phyloP scores from a whole-genome alignment of 2,113 vertebrate species.

The Labeo catla region DNA sequence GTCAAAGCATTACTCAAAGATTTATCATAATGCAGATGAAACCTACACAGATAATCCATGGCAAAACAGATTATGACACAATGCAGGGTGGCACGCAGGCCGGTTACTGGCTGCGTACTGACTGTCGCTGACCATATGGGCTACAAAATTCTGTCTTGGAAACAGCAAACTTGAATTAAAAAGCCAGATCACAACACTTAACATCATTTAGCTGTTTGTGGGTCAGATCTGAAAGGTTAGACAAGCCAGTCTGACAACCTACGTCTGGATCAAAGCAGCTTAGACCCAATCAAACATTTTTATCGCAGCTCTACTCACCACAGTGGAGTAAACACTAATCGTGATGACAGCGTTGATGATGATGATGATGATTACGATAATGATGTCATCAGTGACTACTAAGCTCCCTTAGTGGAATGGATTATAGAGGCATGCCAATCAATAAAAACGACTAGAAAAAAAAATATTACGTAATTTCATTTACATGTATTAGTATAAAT shows the following conservation, averaged over 20 bases:
- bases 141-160: neutral
- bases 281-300: neutral
- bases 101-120: neutral
- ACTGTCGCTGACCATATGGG: neutral
- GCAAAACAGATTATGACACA: constrained; percentile 27
- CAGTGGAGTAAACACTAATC: constrained; percentile 5
- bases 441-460: neutral
- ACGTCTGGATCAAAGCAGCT: neutral
- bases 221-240: neutral
- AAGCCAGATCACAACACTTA: neutral
- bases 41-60: constrained; percentile 35
- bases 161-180: neutral
- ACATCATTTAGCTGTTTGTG: neutral
- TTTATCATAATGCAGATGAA: constrained; percentile 24
- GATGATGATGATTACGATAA: constrained; percentile 9
- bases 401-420: neutral
- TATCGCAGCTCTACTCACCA: neutral
- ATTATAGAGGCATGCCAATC: neutral
- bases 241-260: neutral
- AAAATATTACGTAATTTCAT: neutral
- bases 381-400: constrained; percentile 2
- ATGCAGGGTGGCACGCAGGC: neutral
- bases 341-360: constrained; percentile 19
- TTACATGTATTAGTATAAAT: neutral
- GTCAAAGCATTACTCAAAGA: constrained; percentile 35